Conservation (phyloP, 2,797 vertebrate genomes). For the Margarornis squamiger region DNA sequence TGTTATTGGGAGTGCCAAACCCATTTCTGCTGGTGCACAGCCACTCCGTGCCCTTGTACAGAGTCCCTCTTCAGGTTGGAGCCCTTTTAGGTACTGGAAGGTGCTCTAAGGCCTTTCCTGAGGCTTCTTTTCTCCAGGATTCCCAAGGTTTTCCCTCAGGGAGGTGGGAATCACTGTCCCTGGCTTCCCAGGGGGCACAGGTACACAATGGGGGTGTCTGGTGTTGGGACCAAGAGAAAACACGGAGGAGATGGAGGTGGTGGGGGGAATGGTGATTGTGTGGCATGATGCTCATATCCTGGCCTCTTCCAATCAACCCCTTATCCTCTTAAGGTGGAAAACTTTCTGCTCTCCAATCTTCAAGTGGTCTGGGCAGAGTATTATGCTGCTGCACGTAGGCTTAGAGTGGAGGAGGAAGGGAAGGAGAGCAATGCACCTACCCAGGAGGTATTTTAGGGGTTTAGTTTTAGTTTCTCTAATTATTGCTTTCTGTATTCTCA, state of each 20-base stretch:
- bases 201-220: accelerated
- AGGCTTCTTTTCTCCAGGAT: neutral
- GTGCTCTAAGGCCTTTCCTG: neutral
- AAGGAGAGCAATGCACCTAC: neutral
- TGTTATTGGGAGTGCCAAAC: accelerated
- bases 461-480: neutral
- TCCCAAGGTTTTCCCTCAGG: neutral
- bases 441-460: neutral
- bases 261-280: neutral
- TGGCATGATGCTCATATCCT: neutral
- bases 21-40: neutral
- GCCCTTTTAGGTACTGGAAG: neutral
- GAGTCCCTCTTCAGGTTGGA: neutral
- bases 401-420: neutral
- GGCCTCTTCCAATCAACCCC: neutral
- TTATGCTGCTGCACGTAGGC: neutral
- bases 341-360: neutral
- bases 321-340: neutral
- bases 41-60: neutral
- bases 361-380: neutral
- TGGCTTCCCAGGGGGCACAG: accelerated
- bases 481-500: neutral
- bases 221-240: neutral
- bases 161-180: neutral
- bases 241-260: accelerated